Conservation (phyloP, 2,797 vertebrate genomes). For the Gobio occitaniae region DNA sequence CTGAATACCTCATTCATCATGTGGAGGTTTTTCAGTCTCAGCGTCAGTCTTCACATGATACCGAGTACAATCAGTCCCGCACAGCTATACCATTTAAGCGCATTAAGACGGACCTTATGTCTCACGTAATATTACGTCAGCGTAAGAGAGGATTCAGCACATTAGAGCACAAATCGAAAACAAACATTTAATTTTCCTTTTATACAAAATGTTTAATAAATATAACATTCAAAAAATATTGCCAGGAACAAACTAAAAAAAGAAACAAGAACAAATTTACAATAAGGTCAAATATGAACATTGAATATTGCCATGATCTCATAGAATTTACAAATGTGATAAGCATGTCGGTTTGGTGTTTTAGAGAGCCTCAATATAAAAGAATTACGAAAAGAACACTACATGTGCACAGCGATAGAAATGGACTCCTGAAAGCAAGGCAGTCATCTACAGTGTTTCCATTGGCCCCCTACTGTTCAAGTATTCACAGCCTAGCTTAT, state of each 20-base stretch:
- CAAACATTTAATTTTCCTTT: conserved; percentile 86
- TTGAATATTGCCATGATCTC: conserved; percentile 90
- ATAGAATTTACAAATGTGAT: conserved; percentile 80
- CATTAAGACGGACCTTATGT: conserved; percentile 58
- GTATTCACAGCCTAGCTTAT: conserved; percentile 92
- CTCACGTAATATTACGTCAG: not conserved
- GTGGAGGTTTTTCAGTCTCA: conserved; percentile 63
- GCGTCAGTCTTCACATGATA: conserved; percentile 55
- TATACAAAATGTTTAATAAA: conserved; percentile 99
- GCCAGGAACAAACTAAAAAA: conserved; percentile 90
- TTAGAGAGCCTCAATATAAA: conserved; percentile 84
- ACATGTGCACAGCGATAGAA: conserved; percentile 62
- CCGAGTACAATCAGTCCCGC: conserved; percentile 51
- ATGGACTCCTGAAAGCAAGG: conserved; percentile 81
- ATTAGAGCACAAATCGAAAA: conserved; percentile 65
- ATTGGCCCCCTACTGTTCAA: conserved; percentile 92
- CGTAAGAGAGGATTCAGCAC: not conserved
- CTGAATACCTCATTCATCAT: conserved; percentile 60
- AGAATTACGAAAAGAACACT: conserved; percentile 69
- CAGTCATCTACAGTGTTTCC: conserved; percentile 90
- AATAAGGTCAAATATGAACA: conserved; percentile 84
- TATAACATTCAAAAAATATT: conserved; percentile 99
- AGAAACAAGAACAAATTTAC: conserved; percentile 71
- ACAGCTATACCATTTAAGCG: conserved; percentile 67
- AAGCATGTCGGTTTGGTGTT: conserved; percentile 79